phyloP scores from a whole-genome alignment of 2,888 invertebrate species.

The Brachypterus glaber region DNA sequence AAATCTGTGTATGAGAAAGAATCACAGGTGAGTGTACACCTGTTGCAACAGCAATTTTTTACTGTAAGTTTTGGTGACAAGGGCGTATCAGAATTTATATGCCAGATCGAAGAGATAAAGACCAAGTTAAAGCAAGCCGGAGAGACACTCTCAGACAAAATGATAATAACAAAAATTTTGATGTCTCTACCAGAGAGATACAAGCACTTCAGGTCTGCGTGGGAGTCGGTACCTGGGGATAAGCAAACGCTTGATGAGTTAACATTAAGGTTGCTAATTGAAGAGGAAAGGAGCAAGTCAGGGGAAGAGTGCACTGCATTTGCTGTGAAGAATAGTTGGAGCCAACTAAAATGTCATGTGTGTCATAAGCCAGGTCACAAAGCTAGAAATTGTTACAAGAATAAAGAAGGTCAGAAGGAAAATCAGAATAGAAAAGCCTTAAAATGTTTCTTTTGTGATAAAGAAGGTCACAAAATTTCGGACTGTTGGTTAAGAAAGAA shows the following conservation, averaged over 20 bases:
- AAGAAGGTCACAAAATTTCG: slow-evolving; percentile 13
- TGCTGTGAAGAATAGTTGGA: slow-evolving; percentile 6
- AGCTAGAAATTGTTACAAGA: slow-evolving; percentile 3
- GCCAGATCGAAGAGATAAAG: slow-evolving; percentile 8
- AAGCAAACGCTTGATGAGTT: slow-evolving; percentile 23
- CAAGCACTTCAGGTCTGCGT: slow-evolving; percentile 16
- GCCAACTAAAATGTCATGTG: neutral
- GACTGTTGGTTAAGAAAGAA: slow-evolving; percentile 12
- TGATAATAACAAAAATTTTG: slow-evolving; percentile 18
- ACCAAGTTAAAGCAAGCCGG: slow-evolving; percentile 15
- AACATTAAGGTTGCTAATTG: slow-evolving; percentile 19
- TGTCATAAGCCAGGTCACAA: too few species aligned
- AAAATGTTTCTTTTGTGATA: slow-evolving; percentile 14
- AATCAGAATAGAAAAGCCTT: slow-evolving; percentile 11
- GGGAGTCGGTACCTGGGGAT: slow-evolving; percentile 22
- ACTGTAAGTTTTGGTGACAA: slow-evolving; percentile 15
- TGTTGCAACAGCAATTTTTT: slow-evolving; percentile 14
- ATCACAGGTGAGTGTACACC: slow-evolving; percentile 9
- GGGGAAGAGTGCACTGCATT: slow-evolving; percentile 9
- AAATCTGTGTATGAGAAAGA: slow-evolving; percentile 12
- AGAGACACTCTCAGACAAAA: slow-evolving; percentile 19
- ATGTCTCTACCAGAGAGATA: slow-evolving; percentile 17
- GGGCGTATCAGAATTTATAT: slow-evolving; percentile 13
- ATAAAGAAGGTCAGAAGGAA: slow-evolving; percentile 12
- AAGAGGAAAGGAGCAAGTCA: slow-evolving; percentile 19